Base-by-base conservation (phyloP, 2,888 invertebrate species). In the Brenthis hecate region DNA sequence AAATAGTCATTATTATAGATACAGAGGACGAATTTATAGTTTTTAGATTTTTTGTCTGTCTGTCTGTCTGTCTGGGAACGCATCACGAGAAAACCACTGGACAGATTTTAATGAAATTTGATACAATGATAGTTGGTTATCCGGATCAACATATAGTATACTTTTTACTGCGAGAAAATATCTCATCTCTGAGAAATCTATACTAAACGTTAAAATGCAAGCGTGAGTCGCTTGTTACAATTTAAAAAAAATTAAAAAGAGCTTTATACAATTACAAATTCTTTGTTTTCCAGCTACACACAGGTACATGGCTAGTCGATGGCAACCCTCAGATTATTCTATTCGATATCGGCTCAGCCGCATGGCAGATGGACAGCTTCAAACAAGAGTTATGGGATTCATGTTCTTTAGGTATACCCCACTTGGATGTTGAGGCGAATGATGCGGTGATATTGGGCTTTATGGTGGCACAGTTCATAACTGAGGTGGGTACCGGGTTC, bases 281-380 rank as follows among this genome's bases (percentile, higher is more conserved):
- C 47, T 13, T n/a, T 14, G 36, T 14, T 47, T 62, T 83, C 32
- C 81, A 97, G 96, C 94, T 98, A 13, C 96, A 97, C 81, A 98
- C 98, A 48, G 99, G 99, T n/a, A 96, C 99, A 3, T 99, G 99
- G 99, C 89, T 99, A 61, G 99, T 99, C 2, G 99, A 99, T 82
- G 99, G 99, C n/a, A 99, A 99, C 92, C 99, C 99, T 0, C 98
- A 98, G 87, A 96, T 99, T 55, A 96, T 99, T 65, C 94, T 99
- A 4, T 99, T 99, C 92, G 99, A 99, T 87, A 97, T 99, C 82
- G 98, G 98, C 1, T 98, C 98, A 0, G 99, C 97, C 0, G 97
- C 98, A 0, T 98, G 98, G 97, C 98, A 98, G 86, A 87, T 99
- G 81, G 98, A 99, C 85, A 96, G 97, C 69, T 99, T 96, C 93